Conservation (phyloP, 92 coral and sea anemone species). For the Micromussa lordhowensis region DNA sequence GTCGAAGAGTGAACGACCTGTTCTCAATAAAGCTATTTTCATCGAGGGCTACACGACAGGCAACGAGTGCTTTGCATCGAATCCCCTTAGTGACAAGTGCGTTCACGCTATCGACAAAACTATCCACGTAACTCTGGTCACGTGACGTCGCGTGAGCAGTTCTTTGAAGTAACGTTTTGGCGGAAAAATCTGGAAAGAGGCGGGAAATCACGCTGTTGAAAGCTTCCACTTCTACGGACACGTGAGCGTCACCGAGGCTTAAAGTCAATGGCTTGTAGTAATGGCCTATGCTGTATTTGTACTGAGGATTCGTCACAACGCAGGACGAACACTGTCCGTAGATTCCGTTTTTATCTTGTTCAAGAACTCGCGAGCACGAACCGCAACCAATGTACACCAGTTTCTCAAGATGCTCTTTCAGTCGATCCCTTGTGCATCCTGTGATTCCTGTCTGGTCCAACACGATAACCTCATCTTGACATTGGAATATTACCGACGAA, state of each 20-base stretch:
- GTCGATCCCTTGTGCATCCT: constrained; percentile 17
- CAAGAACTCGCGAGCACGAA: constrained; percentile 70
- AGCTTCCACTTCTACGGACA: constrained; percentile 46
- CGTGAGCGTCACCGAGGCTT: constrained; percentile 45
- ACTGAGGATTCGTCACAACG: constrained; percentile 48
- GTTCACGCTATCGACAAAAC: constrained; percentile 34
- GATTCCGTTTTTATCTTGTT: constrained; percentile 78
- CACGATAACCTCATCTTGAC: constrained; percentile 25
- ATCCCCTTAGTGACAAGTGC: neutral
- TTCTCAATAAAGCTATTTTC: constrained; percentile 72
- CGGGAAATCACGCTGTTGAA: constrained; percentile 50
- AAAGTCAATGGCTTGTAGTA: constrained; percentile 68
- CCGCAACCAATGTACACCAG: constrained; percentile 88
- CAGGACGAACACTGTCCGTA: constrained; percentile 88
- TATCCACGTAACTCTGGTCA: constrained; percentile 27
- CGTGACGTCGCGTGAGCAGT: constrained; percentile 22
- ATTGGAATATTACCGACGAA: constrained; percentile 46
- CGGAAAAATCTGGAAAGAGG: constrained; percentile 64
- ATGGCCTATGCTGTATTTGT: constrained; percentile 59
- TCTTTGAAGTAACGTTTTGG: constrained; percentile 47
- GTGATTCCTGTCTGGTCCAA: constrained; percentile 35
- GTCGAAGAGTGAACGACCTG: constrained; percentile 52
- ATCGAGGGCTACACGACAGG: constrained; percentile 57
- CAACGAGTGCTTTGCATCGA: neutral
- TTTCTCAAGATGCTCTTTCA: constrained; percentile 20